These are phyloP conservation scores for Drosophila multiciliata DNA, from an alignment of 2,888 invertebrate species.

Conservation along the genomic window DNA sequence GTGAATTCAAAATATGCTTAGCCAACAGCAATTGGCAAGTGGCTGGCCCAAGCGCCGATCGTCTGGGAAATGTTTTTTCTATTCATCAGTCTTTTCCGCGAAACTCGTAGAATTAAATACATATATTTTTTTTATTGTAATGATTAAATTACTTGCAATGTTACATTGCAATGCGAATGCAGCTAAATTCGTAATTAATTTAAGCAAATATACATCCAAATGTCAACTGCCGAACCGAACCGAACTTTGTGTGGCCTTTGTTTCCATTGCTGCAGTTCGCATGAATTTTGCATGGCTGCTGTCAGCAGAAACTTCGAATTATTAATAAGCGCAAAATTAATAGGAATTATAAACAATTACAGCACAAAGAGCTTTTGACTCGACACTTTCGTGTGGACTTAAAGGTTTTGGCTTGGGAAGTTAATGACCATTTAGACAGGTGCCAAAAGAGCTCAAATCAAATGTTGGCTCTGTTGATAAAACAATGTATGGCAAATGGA, in stretches of 20 bases:
- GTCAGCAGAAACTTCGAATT: constrained; percentile 64
- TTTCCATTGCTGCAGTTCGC: constrained; percentile 52
- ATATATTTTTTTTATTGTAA: background rate
- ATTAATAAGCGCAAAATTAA: constrained; percentile 68
- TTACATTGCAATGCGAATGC: constrained; percentile 3
- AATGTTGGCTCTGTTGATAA: background rate
- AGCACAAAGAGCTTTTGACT: constrained; percentile 36
- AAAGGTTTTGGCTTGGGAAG: constrained; percentile 46
- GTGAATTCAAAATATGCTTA: constrained; percentile 12
- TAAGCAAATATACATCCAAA: constrained; percentile 20
- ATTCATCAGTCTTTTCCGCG: constrained; percentile 31
- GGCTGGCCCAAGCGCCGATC: background rate
- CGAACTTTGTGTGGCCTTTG: constrained; percentile 38
- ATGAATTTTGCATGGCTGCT: constrained; percentile 53
- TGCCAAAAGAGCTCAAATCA: constrained; percentile 28
- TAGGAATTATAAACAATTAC: constrained; percentile 61
- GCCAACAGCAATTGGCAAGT: constrained; percentile 32
- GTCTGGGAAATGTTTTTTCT: constrained; percentile 53
- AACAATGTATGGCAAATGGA: constrained; percentile 4
- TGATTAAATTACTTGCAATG: constrained; percentile 24
- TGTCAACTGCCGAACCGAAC: constrained; percentile 20
- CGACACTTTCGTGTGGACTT: constrained; percentile 42
- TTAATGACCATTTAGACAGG: constrained; percentile 62
- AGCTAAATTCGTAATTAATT: constrained; percentile 24
- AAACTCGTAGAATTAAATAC: constrained; percentile 26